Percentiles rank a stretch among this genome's conserved stretches.
Evolutionary conservation across 2,797 vertebrate genomes (phyloP).

Genomic region (Echiichthys vipera): DNA sequence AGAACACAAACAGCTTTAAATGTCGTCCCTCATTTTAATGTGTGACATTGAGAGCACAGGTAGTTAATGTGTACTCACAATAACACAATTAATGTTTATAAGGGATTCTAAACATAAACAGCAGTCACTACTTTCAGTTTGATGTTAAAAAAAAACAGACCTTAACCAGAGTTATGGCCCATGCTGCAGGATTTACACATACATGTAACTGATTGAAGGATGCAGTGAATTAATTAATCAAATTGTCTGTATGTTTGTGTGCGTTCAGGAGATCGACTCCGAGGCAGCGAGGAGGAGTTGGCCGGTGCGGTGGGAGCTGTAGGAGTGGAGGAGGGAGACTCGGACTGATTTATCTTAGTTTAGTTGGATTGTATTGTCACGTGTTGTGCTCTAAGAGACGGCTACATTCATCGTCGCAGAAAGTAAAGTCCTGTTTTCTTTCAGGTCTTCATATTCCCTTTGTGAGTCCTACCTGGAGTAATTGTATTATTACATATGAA

Average conservation of each 20-base stretch:
- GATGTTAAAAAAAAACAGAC: background rate
- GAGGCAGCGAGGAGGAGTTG: conserved; percentile 91
- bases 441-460: conserved; percentile 20
- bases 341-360: conserved; percentile 92
- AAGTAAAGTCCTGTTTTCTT: conserved; percentile 8
- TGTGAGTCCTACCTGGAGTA: background rate
- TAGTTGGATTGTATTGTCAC: conserved; percentile 17
- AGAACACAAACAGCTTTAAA: conserved; percentile 23
- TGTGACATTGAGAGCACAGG: background rate
- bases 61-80: background rate
- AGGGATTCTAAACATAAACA: background rate
- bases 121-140: background rate
- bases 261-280: conserved; percentile 90
- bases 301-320: conserved; percentile 86
- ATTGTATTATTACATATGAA: conserved; percentile 20
- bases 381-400: background rate
- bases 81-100: background rate
- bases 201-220: background rate
- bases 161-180: background rate
- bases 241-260: conserved; percentile 24
- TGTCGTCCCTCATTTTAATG: conserved; percentile 6
- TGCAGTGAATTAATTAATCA: conserved; percentile 11
- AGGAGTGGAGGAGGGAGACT: conserved; percentile 86
- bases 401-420: conserved; percentile 18
- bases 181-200: background rate